Conservation (phyloP, 2,888 invertebrate genomes). For the Mantis religiosa region DNA sequence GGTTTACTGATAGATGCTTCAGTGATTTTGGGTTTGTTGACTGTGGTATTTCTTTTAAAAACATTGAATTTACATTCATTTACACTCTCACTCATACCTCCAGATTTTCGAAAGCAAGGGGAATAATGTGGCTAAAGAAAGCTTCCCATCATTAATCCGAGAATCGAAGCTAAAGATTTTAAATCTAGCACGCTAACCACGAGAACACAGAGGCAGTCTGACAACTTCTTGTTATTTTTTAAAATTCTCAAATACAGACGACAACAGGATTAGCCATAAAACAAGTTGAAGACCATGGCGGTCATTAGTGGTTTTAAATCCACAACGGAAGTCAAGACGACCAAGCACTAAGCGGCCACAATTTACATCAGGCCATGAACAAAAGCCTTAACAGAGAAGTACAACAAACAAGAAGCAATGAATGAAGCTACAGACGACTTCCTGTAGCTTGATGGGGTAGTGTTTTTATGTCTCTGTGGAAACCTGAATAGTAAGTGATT, state of each 20-base stretch:
- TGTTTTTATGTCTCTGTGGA: neutral
- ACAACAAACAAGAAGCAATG: neutral
- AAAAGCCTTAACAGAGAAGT: neutral
- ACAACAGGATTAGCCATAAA: neutral
- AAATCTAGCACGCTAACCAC: too few relatives aligned
- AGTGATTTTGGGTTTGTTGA: too few relatives aligned
- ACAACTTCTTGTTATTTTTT: neutral
- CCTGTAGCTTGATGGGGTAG: neutral
- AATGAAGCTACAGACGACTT: neutral
- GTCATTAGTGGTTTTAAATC: neutral
- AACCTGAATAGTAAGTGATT: neutral
- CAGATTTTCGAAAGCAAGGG: too few relatives aligned
- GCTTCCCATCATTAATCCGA: too few relatives aligned
- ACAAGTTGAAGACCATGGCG: neutral
- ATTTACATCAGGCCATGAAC: neutral
- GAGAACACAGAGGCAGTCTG: too few relatives aligned
- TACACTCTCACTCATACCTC: too few relatives aligned
- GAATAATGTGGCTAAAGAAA: too few relatives aligned
- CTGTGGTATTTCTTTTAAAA: too few relatives aligned
- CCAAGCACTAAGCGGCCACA: neutral
- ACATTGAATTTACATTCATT: too few relatives aligned
- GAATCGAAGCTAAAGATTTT: too few relatives aligned
- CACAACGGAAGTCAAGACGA: neutral
- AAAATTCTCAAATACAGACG: neutral
- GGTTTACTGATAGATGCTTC: too few relatives aligned